phyloP scores from a whole-genome alignment of 2,888 invertebrate genomes.

The Mythimna vitellina region DNA sequence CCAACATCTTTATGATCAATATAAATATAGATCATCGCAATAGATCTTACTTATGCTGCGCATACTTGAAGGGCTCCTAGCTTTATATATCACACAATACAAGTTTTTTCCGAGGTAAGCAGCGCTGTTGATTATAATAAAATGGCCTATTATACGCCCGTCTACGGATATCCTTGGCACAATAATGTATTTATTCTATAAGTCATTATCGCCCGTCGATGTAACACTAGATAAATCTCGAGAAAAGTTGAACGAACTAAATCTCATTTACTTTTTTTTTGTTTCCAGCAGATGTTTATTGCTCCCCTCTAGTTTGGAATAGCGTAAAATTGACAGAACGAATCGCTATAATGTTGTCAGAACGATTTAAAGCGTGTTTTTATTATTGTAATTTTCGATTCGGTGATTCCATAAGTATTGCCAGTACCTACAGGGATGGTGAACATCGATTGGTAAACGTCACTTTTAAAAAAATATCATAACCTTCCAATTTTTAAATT shows the following conservation, averaged over 20 bases:
- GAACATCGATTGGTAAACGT: background rate
- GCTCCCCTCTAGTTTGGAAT: conserved; percentile 69
- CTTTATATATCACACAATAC: conserved; percentile 49
- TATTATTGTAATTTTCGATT: conserved; percentile 45
- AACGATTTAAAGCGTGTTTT: conserved; percentile 59
- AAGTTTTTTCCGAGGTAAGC: conserved; percentile 52
- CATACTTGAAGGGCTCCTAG: conserved; percentile 24
- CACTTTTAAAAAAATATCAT: background rate
- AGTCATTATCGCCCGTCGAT: conserved; percentile 57
- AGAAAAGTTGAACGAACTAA: conserved; percentile 75
- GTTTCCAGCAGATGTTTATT: conserved; percentile 68
- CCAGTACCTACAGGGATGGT: background rate
- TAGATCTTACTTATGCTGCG: conserved; percentile 55
- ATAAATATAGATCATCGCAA: conserved; percentile 54
- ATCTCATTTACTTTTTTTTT: conserved; percentile 70
- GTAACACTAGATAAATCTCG: conserved; percentile 46
- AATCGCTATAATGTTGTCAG: conserved; percentile 71
- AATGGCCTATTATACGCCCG: conserved; percentile 60
- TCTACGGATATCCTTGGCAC: conserved; percentile 53
- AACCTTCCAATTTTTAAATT: background rate
- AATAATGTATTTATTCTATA: conserved; percentile 62
- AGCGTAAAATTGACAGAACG: conserved; percentile 79
- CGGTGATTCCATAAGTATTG: conserved; percentile 12
- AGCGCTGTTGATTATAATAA: conserved; percentile 59
- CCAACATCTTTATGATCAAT: conserved; percentile 36